Evolutionary conservation across 2,113 vertebrate species (phyloP).

Genomic region (Gracilinanus agilis): DNA sequence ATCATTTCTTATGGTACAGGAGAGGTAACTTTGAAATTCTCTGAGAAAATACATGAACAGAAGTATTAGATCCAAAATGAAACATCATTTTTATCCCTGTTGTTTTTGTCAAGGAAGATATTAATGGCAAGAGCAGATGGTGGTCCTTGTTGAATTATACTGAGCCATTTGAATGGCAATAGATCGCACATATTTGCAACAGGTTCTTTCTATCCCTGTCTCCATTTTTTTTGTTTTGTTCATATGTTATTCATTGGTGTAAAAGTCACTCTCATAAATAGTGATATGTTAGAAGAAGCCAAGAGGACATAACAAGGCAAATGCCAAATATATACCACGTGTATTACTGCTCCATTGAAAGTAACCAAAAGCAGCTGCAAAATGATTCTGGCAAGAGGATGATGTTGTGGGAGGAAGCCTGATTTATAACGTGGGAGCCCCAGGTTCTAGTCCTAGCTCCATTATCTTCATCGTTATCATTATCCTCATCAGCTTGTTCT

Average conservation of each 20-base stretch:
- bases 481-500: background rate
- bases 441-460: background rate
- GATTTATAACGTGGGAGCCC: background rate
- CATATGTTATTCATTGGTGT: slow-evolving; percentile 1
- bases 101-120: background rate
- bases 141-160: background rate
- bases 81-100: background rate
- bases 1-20: too few species aligned
- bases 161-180: background rate
- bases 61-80: background rate
- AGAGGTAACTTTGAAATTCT: background rate
- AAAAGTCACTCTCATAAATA: background rate
- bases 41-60: background rate
- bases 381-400: background rate
- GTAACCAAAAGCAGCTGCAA: background rate
- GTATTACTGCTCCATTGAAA: background rate
- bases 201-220: background rate
- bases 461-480: background rate
- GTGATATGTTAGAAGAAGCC: background rate
- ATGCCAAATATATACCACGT: background rate
- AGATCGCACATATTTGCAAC: background rate
- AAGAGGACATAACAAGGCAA: background rate
- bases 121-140: background rate
- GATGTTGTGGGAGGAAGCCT: background rate
- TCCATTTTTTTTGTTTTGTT: background rate